A percentile compares a stretch with the other conserved stretches of the same genome.
These are phyloP conservation scores for Spodoptera litura DNA, from an alignment of 1,140 invertebrate species.

Conservation along the genomic window DNA sequence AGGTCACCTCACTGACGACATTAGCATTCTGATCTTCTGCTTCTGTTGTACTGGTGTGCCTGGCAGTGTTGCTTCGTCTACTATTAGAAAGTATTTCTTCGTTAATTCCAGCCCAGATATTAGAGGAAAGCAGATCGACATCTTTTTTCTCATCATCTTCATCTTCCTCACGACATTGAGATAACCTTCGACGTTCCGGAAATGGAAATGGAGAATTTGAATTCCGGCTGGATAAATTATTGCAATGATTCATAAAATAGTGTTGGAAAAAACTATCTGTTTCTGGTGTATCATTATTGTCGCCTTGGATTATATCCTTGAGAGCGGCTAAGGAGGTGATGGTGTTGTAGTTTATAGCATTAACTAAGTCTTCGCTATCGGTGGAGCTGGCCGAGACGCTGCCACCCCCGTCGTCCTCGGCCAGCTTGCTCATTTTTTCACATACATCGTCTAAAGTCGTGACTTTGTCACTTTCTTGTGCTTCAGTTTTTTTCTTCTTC, in stretches of 20 bases:
- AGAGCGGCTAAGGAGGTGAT: conserved; percentile 89
- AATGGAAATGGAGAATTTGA: conserved; percentile 86
- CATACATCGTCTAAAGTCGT: conserved; percentile 57
- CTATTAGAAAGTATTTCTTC: conserved; percentile 57
- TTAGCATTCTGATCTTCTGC: conserved; percentile 49
- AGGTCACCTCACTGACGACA: conserved; percentile 43
- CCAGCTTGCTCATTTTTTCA: conserved; percentile 60
- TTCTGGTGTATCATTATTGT: conserved; percentile 87
- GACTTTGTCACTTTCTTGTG: conserved; percentile 52
- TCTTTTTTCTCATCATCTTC: conserved; percentile 89
- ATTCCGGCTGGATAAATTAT: conserved; percentile 88
- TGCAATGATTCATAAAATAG: conserved; percentile 91
- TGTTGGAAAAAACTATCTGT: conserved; percentile 90
- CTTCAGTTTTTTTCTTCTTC: conserved; percentile 74
- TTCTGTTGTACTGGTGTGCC: conserved; percentile 38
- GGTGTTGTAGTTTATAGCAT: conserved; percentile 90
- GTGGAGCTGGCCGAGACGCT: conserved; percentile 86
- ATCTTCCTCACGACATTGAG: conserved; percentile 93
- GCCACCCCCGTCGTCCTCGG: conserved; percentile 56
- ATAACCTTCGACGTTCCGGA: conserved; percentile 89
- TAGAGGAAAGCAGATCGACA: conserved; percentile 52
- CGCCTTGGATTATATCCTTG: conserved; percentile 89
- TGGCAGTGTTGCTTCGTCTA: conserved; percentile 33
- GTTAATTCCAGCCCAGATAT: conserved; percentile 48
- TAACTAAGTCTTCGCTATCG: conserved; percentile 88